Base-by-base conservation (phyloP, 2,888 invertebrate species). In the Drosophila helvetica region DNA sequence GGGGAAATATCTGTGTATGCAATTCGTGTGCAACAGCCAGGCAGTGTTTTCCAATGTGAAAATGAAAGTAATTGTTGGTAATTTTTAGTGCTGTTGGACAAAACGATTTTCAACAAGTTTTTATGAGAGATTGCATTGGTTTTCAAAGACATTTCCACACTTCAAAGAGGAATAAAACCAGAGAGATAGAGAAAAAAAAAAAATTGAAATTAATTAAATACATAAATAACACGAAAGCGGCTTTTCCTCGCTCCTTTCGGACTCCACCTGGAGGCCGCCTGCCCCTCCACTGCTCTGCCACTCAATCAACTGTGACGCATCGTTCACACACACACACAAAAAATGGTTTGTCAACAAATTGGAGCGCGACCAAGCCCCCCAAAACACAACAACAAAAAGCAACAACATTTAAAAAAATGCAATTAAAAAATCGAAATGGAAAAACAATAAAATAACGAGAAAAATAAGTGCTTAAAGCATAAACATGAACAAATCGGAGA, bases 351-450 rank as follows among this genome's bases (percentile, higher is more conserved):
- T 74, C 89, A 88, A 88, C 89, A 88, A 88, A 88, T 88, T 88
- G 87, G 87, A 88, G 89, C 87, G 78, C 68, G 79, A 66, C 80
- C 88, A 84, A 86, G 83, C 87, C 85, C 78, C 80, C 66, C 80
- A 73, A 55, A 60, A 50, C n/a, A n/a, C n/a, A 62, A 7, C 7
- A 25, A 25, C 25, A 25, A 7, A 25, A 8, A 6, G 6, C 25
- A 59, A 59, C 61, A 55, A 46, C 60, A 56, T 48, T 51, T 38
- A 50, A 66, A 75, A 75, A 75, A 73, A 71, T 71, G 75, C 71
- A 71, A 71, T 71, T 71, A 71, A 71, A 70, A 68, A 74, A 71
- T 67, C 62, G 76, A 74, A 74, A 75, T 75, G 77, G 76, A 63
- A 80, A 80, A 77, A 81, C 79, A 77, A 87, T 81, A 81, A 86